phyloP scores from a whole-genome alignment of 2,113 vertebrate species.

The Pao palembangensis region DNA sequence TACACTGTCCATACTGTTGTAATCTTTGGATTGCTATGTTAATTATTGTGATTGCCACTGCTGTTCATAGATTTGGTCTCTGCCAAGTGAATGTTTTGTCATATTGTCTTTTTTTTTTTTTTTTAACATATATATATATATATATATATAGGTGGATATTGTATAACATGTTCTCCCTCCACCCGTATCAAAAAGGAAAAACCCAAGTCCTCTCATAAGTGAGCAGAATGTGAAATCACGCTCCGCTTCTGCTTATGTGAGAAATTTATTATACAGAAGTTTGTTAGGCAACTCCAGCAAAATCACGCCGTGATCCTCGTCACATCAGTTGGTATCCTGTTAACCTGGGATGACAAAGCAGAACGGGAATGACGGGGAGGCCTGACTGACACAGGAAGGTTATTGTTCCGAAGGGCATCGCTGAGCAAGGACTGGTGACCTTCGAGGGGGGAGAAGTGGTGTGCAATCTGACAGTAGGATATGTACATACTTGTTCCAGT shows the following conservation, averaged over 20 bases:
- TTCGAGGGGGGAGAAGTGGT: constrained; percentile 14
- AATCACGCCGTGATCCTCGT: constrained; percentile 15
- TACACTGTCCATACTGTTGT: constrained; percentile 40
- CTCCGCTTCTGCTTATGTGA: constrained; percentile 2
- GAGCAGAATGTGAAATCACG: constrained; percentile 10
- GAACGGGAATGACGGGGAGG: neutral
- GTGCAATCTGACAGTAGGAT: constrained; percentile 30
- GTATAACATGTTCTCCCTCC: constrained; percentile 16
- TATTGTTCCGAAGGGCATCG: constrained; percentile 2
- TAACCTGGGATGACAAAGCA: constrained; percentile 20
- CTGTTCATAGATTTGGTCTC: constrained; percentile 38
- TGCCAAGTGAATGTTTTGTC: constrained; percentile 32
- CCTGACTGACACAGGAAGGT: neutral
- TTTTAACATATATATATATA: too few relatives aligned
- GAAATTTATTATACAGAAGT: constrained; percentile 9
- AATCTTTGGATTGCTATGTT: constrained; percentile 45
- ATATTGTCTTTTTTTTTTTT: constrained; percentile 15
- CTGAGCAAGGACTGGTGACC: neutral
- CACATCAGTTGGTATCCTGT: constrained; percentile 1
- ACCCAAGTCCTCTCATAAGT: constrained; percentile 8
- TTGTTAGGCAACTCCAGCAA: constrained; percentile 23
- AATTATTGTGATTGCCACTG: constrained; percentile 45
- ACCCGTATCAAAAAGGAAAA: too few relatives aligned
- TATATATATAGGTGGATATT: constrained; percentile 13
- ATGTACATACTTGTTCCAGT: constrained; percentile 53